Percentiles rank a stretch among this genome's conserved stretches.
Conservation (phyloP, 2,888 invertebrate species). For the Laspeyria flexula region DNA sequence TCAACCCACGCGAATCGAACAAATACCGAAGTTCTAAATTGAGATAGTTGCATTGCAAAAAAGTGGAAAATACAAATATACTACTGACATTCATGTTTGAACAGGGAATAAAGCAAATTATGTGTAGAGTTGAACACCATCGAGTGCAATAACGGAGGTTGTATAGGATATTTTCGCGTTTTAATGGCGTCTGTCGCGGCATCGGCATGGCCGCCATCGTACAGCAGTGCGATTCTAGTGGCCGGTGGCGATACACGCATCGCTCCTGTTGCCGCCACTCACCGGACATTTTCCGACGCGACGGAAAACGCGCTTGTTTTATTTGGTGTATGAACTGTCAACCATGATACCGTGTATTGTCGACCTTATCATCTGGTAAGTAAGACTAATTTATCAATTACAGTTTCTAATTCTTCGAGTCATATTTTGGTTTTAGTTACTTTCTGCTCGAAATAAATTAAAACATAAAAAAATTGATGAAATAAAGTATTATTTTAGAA, state of each 20-base stretch:
- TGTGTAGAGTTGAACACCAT: not conserved
- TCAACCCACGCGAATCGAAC: too few species aligned
- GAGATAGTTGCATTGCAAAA: too few species aligned
- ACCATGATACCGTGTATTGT: conserved; percentile 32
- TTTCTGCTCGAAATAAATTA: too few species aligned
- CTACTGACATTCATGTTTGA: too few species aligned
- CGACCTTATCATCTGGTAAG: conserved; percentile 34
- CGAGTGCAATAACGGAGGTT: conserved; percentile 8
- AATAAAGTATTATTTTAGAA: too few species aligned
- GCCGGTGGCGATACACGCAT: conserved; percentile 38
- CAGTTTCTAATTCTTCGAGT: too few species aligned
- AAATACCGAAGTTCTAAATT: too few species aligned
- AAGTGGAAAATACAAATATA: too few species aligned
- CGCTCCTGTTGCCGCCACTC: conserved; percentile 9
- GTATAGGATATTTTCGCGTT: conserved; percentile 7
- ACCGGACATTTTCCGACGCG: conserved; percentile 26
- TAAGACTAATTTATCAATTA: conserved; percentile 10
- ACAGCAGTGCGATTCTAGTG: conserved; percentile 40
- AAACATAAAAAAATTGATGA: too few species aligned
- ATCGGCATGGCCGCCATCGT: conserved; percentile 11
- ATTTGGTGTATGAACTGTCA: conserved; percentile 32
- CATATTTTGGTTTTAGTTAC: too few species aligned
- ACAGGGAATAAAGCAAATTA: conserved; percentile 2
- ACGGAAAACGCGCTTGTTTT: conserved; percentile 15
- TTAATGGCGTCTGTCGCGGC: conserved; percentile 1